A percentile compares a stretch with the other conserved stretches of the same genome.
Conservation (phyloP, 1,140 invertebrate genomes). For the Arion vulgaris region DNA sequence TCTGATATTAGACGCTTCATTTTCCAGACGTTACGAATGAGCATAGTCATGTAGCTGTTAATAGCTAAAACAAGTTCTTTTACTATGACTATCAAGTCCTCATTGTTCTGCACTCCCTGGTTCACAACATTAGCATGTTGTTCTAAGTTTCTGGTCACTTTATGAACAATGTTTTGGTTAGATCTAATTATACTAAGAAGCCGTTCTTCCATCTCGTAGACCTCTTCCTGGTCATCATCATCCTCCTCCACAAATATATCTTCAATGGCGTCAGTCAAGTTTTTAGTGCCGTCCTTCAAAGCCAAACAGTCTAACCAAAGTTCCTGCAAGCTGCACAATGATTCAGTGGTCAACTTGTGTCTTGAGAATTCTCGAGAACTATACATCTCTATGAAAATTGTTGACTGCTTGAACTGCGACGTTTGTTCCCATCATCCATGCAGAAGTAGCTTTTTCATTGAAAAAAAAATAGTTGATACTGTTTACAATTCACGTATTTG, state of each 20-base stretch:
- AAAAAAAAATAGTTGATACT: too few relatives aligned
- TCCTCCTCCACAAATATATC: neutral
- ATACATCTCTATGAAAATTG: neutral
- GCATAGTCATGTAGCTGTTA: constrained; percentile 31
- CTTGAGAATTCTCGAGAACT: neutral
- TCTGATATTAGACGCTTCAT: neutral
- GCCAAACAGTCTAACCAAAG: neutral
- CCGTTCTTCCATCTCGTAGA: neutral
- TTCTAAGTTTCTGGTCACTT: constrained; percentile 12
- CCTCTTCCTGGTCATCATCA: neutral
- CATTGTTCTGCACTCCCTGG: neutral
- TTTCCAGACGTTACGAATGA: constrained; percentile 21
- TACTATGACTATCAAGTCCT: neutral
- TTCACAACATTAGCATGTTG: constrained; percentile 5
- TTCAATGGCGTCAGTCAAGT: constrained; percentile 5
- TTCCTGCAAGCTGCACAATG: neutral
- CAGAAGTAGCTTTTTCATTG: too few relatives aligned
- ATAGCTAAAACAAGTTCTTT: neutral
- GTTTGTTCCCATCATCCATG: too few relatives aligned
- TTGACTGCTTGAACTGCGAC: too few relatives aligned
- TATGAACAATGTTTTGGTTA: constrained; percentile 6
- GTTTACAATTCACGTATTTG: too few relatives aligned
- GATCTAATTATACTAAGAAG: neutral
- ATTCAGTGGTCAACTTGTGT: neutral
- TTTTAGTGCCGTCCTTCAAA: neutral